Base-by-base conservation (phyloP, 2,113 vertebrate species). In the Rallus limicola region DNA sequence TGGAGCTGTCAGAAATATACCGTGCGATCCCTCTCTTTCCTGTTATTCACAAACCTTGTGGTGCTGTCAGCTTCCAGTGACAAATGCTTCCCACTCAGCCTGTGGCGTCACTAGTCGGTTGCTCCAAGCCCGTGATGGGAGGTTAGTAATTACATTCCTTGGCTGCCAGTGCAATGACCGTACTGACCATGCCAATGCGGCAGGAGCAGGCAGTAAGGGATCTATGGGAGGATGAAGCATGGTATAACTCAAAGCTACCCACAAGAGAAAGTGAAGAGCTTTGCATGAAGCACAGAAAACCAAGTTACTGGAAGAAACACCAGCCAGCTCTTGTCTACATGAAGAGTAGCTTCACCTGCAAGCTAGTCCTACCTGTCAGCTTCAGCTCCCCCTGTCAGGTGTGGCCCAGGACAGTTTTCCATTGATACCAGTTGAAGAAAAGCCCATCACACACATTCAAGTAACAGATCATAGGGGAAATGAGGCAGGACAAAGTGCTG, bases 21-120 rank as follows among this genome's bases (percentile, higher is more conserved):
- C 76, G 44, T 86, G 65, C 2, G 28, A 82, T 88, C 90, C 76
- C 31, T 81, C 94, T 93, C 71, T 95, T 97, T 97, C 96, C 97
- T 97, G 96, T 97, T 97, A 94, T 97, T 97, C 95, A 92, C 34
- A n/a, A 75, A 72, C 59, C 50, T 72, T 84, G 76, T 1, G 52
- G 69, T 88, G 79, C 69, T 88, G 94, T 95, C 95, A 78, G 71
- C 93, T 90, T 13, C 40, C 82, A 84, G 77, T 95, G 90, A 95
- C 87, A 95, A 96, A 93, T 91, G 88, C 78, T 96, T 96, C 94
- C 91, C 18, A 0, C 74, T 69, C 76, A 56, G 53, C 65, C 48
- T 11, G 33, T 92, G 93, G n/a, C 5, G 0, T 95, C 92, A 69
- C 88, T 18, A 7, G 15, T 14, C 23, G 19, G 34, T 29, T 65